phyloP scores from a whole-genome alignment of 1,140 invertebrate species.

The Centruroides sculpturatus region DNA sequence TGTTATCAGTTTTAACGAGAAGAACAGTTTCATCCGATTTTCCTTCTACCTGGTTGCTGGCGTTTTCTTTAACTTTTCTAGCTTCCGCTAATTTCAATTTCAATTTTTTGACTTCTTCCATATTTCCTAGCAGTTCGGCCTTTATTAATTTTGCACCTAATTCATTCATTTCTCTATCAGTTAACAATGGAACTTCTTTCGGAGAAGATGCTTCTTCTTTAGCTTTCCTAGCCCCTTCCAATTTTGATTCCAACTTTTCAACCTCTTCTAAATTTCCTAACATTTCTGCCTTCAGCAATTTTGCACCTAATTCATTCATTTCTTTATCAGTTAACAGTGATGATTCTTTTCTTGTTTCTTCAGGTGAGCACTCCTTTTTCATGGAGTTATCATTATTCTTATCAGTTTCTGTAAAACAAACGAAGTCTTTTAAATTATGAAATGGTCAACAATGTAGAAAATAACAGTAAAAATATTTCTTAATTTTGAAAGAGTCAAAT shows the following conservation, averaged over 20 bases:
- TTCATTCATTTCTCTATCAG: slow-evolving; percentile 71
- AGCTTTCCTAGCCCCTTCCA: slow-evolving; percentile 49
- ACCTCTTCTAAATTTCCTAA: slow-evolving; percentile 58
- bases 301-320: slow-evolving; percentile 76
- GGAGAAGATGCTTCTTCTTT: slow-evolving; percentile 29
- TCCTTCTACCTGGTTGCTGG: neutral
- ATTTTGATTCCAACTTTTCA: slow-evolving; percentile 51
- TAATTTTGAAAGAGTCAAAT: too few relatives aligned
- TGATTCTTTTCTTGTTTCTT: too few relatives aligned
- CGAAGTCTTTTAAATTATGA: too few relatives aligned
- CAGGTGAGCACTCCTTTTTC: too few relatives aligned
- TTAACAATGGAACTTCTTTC: slow-evolving; percentile 14
- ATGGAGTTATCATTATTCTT: too few relatives aligned
- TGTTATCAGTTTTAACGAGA: slow-evolving; percentile 50
- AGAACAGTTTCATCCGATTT: slow-evolving; percentile 41
- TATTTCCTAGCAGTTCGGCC: slow-evolving; percentile 75
- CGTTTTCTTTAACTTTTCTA: slow-evolving; percentile 38
- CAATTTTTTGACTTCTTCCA: slow-evolving; percentile 47
- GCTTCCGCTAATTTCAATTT: slow-evolving; percentile 58
- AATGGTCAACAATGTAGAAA: too few relatives aligned
- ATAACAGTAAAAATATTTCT: too few relatives aligned
- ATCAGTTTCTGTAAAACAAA: too few relatives aligned
- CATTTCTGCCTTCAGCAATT: slow-evolving; percentile 78
- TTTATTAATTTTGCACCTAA: slow-evolving; percentile 77
- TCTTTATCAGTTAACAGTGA: slow-evolving; percentile 47